phyloP scores from a whole-genome alignment of 1,140 invertebrate species.

The Diorhabda carinulata region DNA sequence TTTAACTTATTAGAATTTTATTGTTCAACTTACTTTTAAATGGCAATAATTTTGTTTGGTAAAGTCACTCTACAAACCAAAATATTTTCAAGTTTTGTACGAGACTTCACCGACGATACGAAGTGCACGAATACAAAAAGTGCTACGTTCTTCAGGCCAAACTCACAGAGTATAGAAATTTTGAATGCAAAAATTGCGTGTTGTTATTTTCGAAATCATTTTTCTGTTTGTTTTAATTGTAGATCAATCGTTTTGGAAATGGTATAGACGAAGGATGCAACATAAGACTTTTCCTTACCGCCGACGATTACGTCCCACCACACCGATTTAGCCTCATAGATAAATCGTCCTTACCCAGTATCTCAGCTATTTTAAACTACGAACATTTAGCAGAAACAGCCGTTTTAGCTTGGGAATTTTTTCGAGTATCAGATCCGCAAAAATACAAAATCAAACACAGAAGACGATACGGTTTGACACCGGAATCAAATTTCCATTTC shows the following conservation, averaged over 20 bases:
- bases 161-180: too few species aligned
- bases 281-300: conserved; percentile 40
- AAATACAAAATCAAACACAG: conserved; percentile 38
- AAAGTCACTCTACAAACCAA: too few species aligned
- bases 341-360: conserved; percentile 10
- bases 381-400: conserved; percentile 34
- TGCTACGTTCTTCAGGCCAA: too few species aligned
- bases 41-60: too few species aligned
- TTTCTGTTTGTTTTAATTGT: background rate
- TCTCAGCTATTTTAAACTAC: conserved; percentile 23
- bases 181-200: too few species aligned
- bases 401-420: conserved; percentile 37
- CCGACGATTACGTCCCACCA: conserved; percentile 31
- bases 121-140: too few species aligned
- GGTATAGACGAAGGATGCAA: conserved; percentile 51
- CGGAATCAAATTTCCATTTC: conserved; percentile 49
- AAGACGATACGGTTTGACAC: conserved; percentile 48
- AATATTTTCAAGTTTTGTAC: too few species aligned
- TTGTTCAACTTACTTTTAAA: too few species aligned
- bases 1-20: too few species aligned
- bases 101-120: too few species aligned
- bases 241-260: conserved; percentile 48
- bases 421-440: conserved; percentile 22
- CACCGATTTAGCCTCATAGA: conserved; percentile 8
- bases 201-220: background rate